Conservation (phyloP, 2,888 invertebrate genomes). For the Calameuta filiformis region DNA sequence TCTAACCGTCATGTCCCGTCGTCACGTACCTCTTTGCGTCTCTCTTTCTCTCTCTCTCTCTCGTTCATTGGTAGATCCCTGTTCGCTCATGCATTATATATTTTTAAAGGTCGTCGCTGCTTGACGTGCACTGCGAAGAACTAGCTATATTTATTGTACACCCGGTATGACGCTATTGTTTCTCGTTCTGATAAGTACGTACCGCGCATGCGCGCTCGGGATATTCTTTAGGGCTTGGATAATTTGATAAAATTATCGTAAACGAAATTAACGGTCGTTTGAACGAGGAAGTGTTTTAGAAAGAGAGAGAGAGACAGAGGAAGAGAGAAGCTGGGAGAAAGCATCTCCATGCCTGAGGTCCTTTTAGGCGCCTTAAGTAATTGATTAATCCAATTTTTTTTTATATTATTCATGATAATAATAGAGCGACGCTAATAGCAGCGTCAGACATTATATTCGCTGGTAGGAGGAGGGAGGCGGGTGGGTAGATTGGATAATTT, state of each 20-base stretch:
- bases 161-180: background rate
- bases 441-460: background rate
- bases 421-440: background rate
- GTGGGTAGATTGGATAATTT: background rate
- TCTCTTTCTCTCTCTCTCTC: too few relatives aligned
- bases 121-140: background rate
- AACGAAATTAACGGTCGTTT: constrained; percentile 46
- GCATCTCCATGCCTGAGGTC: background rate
- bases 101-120: background rate
- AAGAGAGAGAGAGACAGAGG: background rate
- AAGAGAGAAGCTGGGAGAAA: background rate
- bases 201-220: constrained; percentile 19
- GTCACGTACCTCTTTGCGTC: background rate
- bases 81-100: background rate
- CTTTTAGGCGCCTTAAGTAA: background rate
- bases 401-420: background rate
- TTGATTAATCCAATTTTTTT: background rate
- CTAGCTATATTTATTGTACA: background rate
- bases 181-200: background rate
- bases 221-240: constrained; percentile 42
- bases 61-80: background rate
- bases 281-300: constrained; percentile 16
- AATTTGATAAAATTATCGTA: constrained; percentile 52
- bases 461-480: background rate
- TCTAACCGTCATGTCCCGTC: background rate